These are phyloP conservation scores for Enteromius fasciolatus DNA, from an alignment of 2,797 vertebrate genomes.

Conservation along the genomic window DNA sequence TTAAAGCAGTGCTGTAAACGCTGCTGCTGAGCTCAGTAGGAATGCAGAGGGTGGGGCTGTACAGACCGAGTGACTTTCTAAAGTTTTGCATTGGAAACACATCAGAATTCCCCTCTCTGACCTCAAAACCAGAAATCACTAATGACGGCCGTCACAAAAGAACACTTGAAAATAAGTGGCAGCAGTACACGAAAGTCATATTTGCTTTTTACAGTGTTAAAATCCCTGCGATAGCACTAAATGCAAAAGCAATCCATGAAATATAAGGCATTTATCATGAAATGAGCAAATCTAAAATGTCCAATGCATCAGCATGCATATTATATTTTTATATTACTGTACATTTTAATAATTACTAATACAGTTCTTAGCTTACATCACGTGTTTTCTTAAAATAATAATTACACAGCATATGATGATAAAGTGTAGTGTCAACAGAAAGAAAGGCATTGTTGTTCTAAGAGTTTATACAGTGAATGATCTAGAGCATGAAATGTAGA, in stretches of 20 bases:
- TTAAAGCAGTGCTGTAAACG: slow-evolving; percentile 68
- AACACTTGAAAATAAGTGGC: background rate
- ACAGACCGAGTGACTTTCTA: slow-evolving; percentile 19
- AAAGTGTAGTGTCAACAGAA: slow-evolving; percentile 30
- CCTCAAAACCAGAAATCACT: background rate
- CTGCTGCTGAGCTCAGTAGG: slow-evolving; percentile 64
- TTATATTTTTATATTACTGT: slow-evolving; percentile 12
- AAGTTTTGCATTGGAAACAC: slow-evolving; percentile 53
- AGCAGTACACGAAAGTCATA: background rate
- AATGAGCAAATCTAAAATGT: background rate
- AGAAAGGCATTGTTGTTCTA: background rate
- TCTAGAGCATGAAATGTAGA: slow-evolving; percentile 1
- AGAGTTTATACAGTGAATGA: slow-evolving; percentile 30
- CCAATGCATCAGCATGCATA: slow-evolving; percentile 9
- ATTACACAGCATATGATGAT: slow-evolving; percentile 15
- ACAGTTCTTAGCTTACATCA: background rate
- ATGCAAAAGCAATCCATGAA: slow-evolving; percentile 14
- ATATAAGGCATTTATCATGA: slow-evolving; percentile 4
- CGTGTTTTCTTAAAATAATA: slow-evolving; percentile 9
- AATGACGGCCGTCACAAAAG: background rate
- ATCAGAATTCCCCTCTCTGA: slow-evolving; percentile 23
- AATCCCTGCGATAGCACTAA: slow-evolving; percentile 9
- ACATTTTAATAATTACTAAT: slow-evolving; percentile 7
- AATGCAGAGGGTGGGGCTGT: slow-evolving; percentile 67
- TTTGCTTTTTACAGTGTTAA: slow-evolving; percentile 7